These are phyloP conservation scores for Luehdorfia chinensis DNA, from an alignment of 1,140 invertebrate species.

Conservation along the genomic window DNA sequence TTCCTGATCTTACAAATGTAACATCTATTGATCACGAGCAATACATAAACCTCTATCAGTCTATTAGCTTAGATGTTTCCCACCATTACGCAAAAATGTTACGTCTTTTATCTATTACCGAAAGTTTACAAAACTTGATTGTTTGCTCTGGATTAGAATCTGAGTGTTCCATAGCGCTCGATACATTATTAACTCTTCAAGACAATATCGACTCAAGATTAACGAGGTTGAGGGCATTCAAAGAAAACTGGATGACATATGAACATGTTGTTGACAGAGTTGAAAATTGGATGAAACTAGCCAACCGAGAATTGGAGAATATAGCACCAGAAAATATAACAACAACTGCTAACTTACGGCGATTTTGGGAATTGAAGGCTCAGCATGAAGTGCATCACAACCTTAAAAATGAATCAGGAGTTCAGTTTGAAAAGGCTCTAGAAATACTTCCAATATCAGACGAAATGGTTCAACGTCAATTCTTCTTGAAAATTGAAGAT, in stretches of 20 bases:
- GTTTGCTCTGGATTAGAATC: conserved; percentile 84
- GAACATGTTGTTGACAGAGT: conserved; percentile 84
- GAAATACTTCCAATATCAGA: conserved; percentile 87
- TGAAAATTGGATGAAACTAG: conserved; percentile 84
- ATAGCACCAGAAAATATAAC: conserved; percentile 75
- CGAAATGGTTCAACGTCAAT: conserved; percentile 87
- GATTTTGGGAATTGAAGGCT: conserved; percentile 93
- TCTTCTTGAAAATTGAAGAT: conserved; percentile 85
- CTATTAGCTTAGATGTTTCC: conserved; percentile 85
- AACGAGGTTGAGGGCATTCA: conserved; percentile 83
- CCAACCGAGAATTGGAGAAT: conserved; percentile 81
- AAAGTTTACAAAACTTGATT: conserved; percentile 84
- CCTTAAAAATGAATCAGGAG: conserved; percentile 83
- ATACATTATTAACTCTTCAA: conserved; percentile 83
- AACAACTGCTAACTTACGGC: conserved; percentile 83
- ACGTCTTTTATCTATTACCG: conserved; percentile 84
- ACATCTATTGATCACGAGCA: conserved; percentile 89
- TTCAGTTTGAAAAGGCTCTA: conserved; percentile 86
- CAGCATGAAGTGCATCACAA: conserved; percentile 92
- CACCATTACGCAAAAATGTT: conserved; percentile 86
- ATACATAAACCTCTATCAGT: conserved; percentile 89
- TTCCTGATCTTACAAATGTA: conserved; percentile 86
- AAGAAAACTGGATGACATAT: conserved; percentile 86
- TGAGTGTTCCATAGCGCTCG: conserved; percentile 82
- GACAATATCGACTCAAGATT: conserved; percentile 85